phyloP scores from a whole-genome alignment of 2,888 invertebrate genomes.

The Parthenolecanium corni region DNA sequence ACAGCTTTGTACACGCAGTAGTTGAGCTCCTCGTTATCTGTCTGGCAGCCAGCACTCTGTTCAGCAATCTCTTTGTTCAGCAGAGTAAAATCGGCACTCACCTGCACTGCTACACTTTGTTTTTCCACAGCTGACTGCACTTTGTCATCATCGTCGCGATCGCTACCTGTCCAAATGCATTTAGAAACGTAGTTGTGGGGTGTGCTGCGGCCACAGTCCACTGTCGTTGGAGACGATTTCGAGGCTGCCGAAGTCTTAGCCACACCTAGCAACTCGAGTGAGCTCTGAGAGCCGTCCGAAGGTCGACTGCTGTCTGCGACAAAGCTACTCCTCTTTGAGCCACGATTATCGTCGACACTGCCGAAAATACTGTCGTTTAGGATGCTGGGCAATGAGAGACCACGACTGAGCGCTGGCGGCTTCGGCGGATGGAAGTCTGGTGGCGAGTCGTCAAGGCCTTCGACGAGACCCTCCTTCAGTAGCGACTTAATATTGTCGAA shows the following conservation, averaged over 20 bases:
- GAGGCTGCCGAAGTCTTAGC: no score
- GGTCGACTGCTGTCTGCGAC: conserved; percentile 22
- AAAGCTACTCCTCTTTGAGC: conserved; percentile 18
- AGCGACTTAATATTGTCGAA: conserved; percentile 66
- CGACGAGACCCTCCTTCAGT: conserved; percentile 56
- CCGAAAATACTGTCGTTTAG: conserved; percentile 34
- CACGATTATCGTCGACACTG: conserved; percentile 25
- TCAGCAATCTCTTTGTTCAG: conserved; percentile 30
- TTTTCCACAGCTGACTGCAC: conserved; percentile 26
- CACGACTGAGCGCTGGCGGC: conserved; percentile 52
- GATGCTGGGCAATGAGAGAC: conserved; percentile 55
- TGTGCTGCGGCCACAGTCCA: not conserved
- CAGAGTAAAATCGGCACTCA: conserved; percentile 30
- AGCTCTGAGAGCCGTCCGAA: conserved; percentile 1
- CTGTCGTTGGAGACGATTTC: not conserved
- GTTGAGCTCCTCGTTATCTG: conserved; percentile 28
- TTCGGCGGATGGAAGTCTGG: conserved; percentile 51
- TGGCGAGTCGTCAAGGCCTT: conserved; percentile 41
- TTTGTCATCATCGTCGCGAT: not conserved
- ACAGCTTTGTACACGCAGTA: conserved; percentile 20
- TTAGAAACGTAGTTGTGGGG: not conserved
- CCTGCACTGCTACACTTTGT: conserved; percentile 31
- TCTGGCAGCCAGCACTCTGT: conserved; percentile 31
- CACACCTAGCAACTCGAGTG: conserved; percentile 3
- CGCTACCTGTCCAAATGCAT: conserved; percentile 13